A percentile compares a stretch with the other conserved stretches of the same genome.
phyloP scores from a whole-genome alignment of 2,113 vertebrate species.

The Dendropsophus ebraccatus region DNA sequence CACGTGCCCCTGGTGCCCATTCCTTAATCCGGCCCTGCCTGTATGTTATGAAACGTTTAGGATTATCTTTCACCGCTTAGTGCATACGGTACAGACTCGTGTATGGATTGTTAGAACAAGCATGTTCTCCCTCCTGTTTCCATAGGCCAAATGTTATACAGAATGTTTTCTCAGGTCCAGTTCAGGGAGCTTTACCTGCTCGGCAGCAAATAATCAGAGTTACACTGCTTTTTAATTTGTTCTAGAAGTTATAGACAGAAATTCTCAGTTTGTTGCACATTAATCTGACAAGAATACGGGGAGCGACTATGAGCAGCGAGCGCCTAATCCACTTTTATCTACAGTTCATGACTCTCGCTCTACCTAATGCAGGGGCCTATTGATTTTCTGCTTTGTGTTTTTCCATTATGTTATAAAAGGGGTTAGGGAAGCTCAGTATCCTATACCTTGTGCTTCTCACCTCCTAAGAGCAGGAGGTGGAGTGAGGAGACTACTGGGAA shows the following conservation, averaged over 20 bases:
- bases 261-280: conserved; percentile 56
- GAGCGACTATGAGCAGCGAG: conserved; percentile 25
- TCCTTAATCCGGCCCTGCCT: too few species aligned
- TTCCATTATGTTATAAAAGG: conserved; percentile 59
- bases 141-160: neutral
- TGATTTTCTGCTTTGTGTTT: conserved; percentile 64
- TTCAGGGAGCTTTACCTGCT: conserved; percentile 19
- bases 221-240: conserved; percentile 40
- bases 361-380: conserved; percentile 67
- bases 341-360: conserved; percentile 61
- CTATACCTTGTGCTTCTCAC: neutral
- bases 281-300: conserved; percentile 48
- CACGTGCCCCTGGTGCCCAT: too few species aligned
- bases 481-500: neutral
- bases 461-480: neutral
- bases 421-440: conserved; percentile 21
- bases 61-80: neutral
- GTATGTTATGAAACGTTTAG: too few species aligned
- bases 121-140: neutral
- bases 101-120: neutral
- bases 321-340: conserved; percentile 69
- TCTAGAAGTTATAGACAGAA: conserved; percentile 23
- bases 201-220: conserved; percentile 14
- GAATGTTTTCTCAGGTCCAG: conserved; percentile 20
- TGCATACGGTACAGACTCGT: neutral